Base-by-base conservation (phyloP, 2,888 invertebrate species). In the Graphium colonna region DNA sequence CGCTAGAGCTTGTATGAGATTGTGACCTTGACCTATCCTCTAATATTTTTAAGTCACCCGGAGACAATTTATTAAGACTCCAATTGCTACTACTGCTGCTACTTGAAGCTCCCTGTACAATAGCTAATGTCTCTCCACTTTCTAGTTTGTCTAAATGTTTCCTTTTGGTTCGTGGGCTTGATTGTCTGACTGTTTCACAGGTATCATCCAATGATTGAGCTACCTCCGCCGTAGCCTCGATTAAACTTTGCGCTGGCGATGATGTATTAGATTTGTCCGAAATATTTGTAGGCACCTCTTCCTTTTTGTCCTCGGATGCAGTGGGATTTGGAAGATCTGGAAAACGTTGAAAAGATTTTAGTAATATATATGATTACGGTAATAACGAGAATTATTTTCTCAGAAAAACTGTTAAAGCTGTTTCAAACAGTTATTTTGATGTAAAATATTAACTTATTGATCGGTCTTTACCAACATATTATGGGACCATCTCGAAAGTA, bases 161-260 rank as follows among this genome's bases (percentile, higher is more conserved):
- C 58, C 91, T 71, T 63, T 90, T 90, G 0, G 90, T 81, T 59
- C 90, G 77, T 21, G 92, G 92, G 65, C 93, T 92, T 12, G 91
- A 91, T 72, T 92, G 92, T 52, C 93, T 92, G 0, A 93, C 92
- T 28, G 92, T 91, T 69, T 92, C 94, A 15, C 94, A 93, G 0
- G 94, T 91, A 67, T 93, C 92, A 64, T 94, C 94, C 42, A 94
- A 70, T 1, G 92, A 91, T 62, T 91, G 92, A 0, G 93, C 93
- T 0, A 92, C 92, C 43, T 93, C 93, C 0, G 92, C 93, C 0
- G 91, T 93, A 1, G 94, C 93, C 71, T 93, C 93, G 44, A 94
- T 73, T 12, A 94, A 75, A 59, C 78, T 91, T 67, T 88, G 86
- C 0, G 91, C 71, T 28, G 68, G 71, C 33, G 74, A 82, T 33